Evolutionary conservation across 2,888 invertebrate genomes (phyloP).

Genomic region (Hypolimnas misippus): DNA sequence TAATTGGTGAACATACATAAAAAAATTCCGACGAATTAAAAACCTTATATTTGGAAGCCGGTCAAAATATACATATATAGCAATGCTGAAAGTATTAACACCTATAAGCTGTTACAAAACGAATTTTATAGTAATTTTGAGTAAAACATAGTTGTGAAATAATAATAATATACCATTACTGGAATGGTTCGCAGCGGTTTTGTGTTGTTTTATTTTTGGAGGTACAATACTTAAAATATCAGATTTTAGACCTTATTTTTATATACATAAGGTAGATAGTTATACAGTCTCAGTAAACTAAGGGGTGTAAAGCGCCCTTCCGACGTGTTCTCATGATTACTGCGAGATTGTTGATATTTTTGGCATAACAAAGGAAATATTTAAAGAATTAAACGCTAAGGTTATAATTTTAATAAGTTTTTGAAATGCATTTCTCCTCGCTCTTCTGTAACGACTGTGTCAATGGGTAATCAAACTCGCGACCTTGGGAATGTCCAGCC

Average conservation of each 20-base stretch:
- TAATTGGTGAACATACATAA: too few relatives aligned
- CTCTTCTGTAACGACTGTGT: background rate
- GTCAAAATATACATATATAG: too few relatives aligned
- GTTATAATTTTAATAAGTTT: background rate
- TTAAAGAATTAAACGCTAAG: conserved; percentile 10
- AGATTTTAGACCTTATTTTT: conserved; percentile 10
- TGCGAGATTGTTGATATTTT: conserved; percentile 18
- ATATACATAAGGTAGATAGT: background rate
- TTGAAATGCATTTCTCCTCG: background rate
- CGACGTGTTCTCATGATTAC: conserved; percentile 20
- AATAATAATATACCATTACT: conserved; percentile 26
- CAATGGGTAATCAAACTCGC: background rate
- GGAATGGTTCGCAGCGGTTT: conserved; percentile 10
- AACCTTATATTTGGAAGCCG: too few relatives aligned
- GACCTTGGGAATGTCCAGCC: background rate
- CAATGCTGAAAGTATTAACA: too few relatives aligned
- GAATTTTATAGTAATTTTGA: conserved; percentile 2
- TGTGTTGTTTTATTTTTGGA: conserved; percentile 25
- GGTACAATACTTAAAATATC: background rate
- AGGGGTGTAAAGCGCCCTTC: conserved; percentile 17
- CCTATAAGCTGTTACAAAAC: background rate
- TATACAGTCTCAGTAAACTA: background rate
- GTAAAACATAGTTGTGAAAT: conserved; percentile 21
- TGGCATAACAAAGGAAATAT: conserved; percentile 22
- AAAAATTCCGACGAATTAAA: too few relatives aligned